Evolutionary conservation across 23 tunicate species (phyloP).

Genomic region (Ciona savignyi): DNA sequence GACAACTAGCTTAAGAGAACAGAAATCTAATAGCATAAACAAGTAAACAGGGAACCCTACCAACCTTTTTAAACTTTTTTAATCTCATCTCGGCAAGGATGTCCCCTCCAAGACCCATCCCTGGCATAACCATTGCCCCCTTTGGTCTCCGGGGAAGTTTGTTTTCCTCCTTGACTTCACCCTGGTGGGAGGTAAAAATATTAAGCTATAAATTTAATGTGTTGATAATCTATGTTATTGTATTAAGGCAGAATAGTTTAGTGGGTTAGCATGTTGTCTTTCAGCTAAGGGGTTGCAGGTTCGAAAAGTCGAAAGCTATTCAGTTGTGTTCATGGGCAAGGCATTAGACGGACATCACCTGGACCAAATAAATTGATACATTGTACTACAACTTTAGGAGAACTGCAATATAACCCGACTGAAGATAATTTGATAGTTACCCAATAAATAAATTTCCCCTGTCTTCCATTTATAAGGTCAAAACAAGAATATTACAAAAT

Average conservation of each 20-base stretch:
- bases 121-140: constrained; percentile 60
- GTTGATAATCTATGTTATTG: neutral
- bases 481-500: too few relatives aligned
- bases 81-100: constrained; percentile 62
- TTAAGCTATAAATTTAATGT: neutral
- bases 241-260: too few relatives aligned
- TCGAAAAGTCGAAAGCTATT: too few relatives aligned
- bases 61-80: constrained; percentile 41
- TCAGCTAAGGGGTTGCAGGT: too few relatives aligned
- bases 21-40: neutral
- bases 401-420: neutral
- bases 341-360: too few relatives aligned
- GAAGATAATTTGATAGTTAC: neutral
- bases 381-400: neutral
- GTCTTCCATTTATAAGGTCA: too few relatives aligned
- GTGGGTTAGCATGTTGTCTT: too few relatives aligned
- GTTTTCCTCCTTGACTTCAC: constrained; percentile 6
- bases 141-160: constrained; percentile 16
- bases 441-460: too few relatives aligned
- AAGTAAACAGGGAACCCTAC: neutral
- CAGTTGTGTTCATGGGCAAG: too few relatives aligned
- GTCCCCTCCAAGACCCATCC: constrained; percentile 63
- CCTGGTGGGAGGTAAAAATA: neutral
- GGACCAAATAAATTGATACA: too few relatives aligned
- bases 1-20: neutral